Conservation (phyloP, 2,797 vertebrate genomes). For the Chelon labrosus region DNA sequence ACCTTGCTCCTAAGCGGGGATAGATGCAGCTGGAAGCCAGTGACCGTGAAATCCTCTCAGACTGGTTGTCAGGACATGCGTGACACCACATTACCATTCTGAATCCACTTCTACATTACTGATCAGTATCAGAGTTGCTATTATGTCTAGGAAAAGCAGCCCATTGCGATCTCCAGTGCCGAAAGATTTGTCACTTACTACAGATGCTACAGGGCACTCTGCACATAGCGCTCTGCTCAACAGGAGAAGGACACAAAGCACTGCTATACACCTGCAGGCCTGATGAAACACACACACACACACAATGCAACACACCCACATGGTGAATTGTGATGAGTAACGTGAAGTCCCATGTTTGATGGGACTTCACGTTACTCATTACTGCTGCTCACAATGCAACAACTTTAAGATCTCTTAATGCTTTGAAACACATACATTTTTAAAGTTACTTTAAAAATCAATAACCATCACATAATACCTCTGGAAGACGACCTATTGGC, state of each 20-base stretch:
- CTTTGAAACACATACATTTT: not conserved
- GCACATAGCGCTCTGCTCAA: conserved; percentile 80
- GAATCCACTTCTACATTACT: conserved; percentile 1
- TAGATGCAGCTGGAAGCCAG: conserved; percentile 35
- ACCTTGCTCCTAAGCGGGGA: conserved; percentile 21
- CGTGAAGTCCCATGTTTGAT: no score
- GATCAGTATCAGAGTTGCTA: conserved; percentile 4
- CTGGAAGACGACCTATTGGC: conserved; percentile 17
- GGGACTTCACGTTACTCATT: not conserved
- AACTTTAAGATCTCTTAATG: conserved; percentile 1
- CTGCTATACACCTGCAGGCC: conserved; percentile 54
- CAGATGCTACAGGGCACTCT: conserved; percentile 86
- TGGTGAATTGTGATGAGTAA: conserved; percentile 5
- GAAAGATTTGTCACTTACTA: conserved; percentile 83
- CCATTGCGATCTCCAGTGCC: conserved; percentile 43
- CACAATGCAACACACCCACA: conserved; percentile 25
- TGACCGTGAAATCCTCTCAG: conserved; percentile 38
- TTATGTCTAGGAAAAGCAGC: conserved; percentile 36
- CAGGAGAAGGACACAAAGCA: conserved; percentile 73
- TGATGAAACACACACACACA: conserved; percentile 55
- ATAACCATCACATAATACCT: conserved; percentile 23
- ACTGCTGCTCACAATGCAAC: not conserved
- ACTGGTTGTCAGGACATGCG: conserved; percentile 35
- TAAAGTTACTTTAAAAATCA: conserved; percentile 15
- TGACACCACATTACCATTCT: conserved; percentile 33